Conservation (phyloP, 2,797 vertebrate species). For the Myotis daubentonii region DNA sequence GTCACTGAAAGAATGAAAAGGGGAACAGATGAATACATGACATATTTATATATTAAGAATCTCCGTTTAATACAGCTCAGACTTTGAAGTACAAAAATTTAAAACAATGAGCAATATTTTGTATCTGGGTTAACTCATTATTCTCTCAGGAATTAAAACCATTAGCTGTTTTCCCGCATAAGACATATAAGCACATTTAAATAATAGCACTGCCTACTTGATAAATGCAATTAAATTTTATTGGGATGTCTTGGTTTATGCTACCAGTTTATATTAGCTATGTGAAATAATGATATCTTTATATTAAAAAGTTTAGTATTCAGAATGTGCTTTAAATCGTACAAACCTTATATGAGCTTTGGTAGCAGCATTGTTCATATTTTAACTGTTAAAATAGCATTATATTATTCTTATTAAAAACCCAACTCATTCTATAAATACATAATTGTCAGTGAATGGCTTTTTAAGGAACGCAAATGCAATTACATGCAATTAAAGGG, state of each 20-base stretch:
- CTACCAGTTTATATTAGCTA: neutral
- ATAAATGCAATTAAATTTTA: neutral
- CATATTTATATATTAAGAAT: neutral
- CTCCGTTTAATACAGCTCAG: neutral
- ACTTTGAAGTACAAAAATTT: neutral
- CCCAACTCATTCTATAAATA: neutral
- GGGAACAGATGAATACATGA: neutral
- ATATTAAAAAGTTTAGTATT: neutral
- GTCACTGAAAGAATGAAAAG: neutral
- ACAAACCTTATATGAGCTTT: neutral
- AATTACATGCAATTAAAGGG: slow-evolving; percentile 35
- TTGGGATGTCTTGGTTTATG: neutral
- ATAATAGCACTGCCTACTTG: neutral
- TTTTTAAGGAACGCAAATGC: neutral
- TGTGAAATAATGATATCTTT: neutral
- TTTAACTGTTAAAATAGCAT: neutral
- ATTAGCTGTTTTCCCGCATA: neutral
- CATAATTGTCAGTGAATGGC: neutral
- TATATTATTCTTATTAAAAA: neutral
- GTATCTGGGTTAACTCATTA: neutral
- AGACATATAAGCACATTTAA: neutral
- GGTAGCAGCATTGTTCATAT: neutral
- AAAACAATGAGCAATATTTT: neutral
- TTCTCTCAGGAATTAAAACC: neutral
- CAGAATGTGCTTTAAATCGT: neutral